Percentiles rank a stretch among this genome's conserved stretches.
Conservation (phyloP, 2,797 vertebrate genomes). For the Eulemur rubriventer region DNA sequence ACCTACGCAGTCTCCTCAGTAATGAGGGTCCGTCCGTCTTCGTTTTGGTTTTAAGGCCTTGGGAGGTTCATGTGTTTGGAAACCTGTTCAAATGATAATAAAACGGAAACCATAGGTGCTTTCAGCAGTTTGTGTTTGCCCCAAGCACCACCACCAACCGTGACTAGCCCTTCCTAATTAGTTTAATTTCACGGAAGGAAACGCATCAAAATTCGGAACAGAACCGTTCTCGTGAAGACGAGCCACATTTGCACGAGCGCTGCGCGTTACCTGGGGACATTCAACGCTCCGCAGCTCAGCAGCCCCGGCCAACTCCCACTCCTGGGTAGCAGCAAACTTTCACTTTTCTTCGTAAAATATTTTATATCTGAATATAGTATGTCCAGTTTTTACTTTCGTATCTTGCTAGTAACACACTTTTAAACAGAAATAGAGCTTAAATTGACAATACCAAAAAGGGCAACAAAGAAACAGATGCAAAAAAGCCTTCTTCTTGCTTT, state of each 20-base stretch:
- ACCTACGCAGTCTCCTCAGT: neutral
- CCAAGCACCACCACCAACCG: neutral
- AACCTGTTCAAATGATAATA: slow-evolving; percentile 33
- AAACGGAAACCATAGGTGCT: slow-evolving; percentile 12
- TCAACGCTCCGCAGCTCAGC: slow-evolving; percentile 47
- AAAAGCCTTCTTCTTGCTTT: neutral
- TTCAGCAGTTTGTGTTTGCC: slow-evolving; percentile 41
- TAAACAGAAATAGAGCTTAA: slow-evolving; percentile 3
- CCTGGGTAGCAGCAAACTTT: slow-evolving; percentile 5
- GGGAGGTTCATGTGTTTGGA: neutral
- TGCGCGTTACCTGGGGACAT: neutral
- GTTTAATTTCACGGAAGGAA: slow-evolving; percentile 60
- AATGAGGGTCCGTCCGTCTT: neutral
- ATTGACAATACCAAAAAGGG: neutral
- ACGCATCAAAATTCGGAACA: neutral
- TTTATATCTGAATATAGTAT: slow-evolving; percentile 41
- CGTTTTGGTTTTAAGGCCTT: neutral
- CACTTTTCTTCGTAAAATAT: slow-evolving; percentile 19
- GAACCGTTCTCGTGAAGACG: slow-evolving; percentile 25
- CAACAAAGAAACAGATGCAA: neutral
- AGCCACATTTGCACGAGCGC: neutral
- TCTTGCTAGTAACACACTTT: neutral
- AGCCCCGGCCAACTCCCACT: neutral
- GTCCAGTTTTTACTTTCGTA: neutral
- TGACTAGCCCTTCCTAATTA: slow-evolving; percentile 62